Percentiles rank a stretch among this genome's conserved stretches.
Conservation (phyloP, 2,888 invertebrate species). For the Geotrupes spiniger region DNA sequence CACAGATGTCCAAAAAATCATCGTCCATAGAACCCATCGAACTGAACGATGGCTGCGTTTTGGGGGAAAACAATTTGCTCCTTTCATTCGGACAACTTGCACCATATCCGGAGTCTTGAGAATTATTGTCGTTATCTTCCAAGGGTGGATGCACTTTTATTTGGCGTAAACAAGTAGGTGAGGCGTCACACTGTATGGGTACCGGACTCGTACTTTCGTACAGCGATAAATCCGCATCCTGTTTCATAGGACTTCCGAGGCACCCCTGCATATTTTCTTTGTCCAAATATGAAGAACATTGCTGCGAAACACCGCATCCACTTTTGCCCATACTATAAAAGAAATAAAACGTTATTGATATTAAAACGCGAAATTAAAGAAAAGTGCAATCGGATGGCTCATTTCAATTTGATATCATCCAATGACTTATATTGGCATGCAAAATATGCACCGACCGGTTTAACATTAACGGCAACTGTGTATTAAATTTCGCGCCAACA, state of each 20-base stretch:
- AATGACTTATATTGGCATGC: conserved; percentile 8
- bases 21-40: conserved; percentile 63
- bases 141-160: conserved; percentile 45
- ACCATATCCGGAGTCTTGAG: conserved; percentile 60
- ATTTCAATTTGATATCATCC: conserved; percentile 10
- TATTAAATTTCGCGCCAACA: conserved; percentile 3
- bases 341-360: not conserved
- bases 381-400: conserved; percentile 5
- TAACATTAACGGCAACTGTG: conserved; percentile 4
- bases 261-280: conserved; percentile 40
- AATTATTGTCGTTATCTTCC: conserved; percentile 56
- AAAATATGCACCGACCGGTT: conserved; percentile 16
- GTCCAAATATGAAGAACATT: conserved; percentile 11
- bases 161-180: conserved; percentile 36
- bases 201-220: conserved; percentile 37
- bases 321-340: conserved; percentile 8
- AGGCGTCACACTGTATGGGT: conserved; percentile 31
- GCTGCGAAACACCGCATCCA: not conserved
- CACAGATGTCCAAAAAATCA: conserved; percentile 62
- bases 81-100: conserved; percentile 43
- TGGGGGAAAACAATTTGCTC: conserved; percentile 37
- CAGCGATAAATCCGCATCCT: conserved; percentile 44
- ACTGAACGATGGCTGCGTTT: conserved; percentile 46
- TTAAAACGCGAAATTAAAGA: not conserved
- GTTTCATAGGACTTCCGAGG: conserved; percentile 37